These are phyloP conservation scores for Ericerus pela DNA, from an alignment of 1,140 invertebrate species.

Conservation along the genomic window DNA sequence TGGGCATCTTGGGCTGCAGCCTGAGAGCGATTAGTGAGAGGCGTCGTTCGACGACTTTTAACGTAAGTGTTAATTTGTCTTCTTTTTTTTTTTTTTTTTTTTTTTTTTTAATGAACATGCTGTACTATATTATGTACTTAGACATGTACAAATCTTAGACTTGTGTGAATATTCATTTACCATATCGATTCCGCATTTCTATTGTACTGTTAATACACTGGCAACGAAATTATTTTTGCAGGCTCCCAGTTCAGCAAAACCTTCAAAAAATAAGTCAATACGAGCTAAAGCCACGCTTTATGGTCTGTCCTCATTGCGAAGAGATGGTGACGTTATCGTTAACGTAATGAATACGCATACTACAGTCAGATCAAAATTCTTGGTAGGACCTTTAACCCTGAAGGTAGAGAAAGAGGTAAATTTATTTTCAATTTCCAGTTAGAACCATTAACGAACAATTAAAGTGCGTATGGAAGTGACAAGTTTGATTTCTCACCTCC, in stretches of 20 bases:
- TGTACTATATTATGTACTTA: too few relatives aligned
- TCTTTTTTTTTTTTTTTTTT: not conserved
- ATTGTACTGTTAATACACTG: not conserved
- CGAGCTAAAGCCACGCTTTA: conserved; percentile 61
- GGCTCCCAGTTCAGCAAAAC: not conserved
- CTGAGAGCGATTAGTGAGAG: too few relatives aligned
- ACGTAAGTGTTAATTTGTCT: too few relatives aligned
- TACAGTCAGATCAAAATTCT: conserved; percentile 64
- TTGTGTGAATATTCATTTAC: too few relatives aligned
- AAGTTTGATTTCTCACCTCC: conserved; percentile 17
- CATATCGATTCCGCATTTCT: too few relatives aligned
- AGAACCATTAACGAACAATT: too few relatives aligned
- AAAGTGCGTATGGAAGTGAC: too few relatives aligned
- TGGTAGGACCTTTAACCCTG: conserved; percentile 55
- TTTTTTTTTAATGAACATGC: not conserved
- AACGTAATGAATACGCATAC: conserved; percentile 60
- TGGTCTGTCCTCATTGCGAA: conserved; percentile 54
- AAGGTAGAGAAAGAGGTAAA: conserved; percentile 63
- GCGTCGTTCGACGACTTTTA: too few relatives aligned
- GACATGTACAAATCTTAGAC: too few relatives aligned
- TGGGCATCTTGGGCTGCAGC: too few relatives aligned
- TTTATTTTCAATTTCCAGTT: not conserved
- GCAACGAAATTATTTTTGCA: not conserved
- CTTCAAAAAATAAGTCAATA: conserved; percentile 21
- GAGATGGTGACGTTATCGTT: conserved; percentile 60